A percentile compares a stretch with the other conserved stretches of the same genome.
Evolutionary conservation across 2,113 vertebrate species (phyloP).

Genomic region (Equus przewalskii): DNA sequence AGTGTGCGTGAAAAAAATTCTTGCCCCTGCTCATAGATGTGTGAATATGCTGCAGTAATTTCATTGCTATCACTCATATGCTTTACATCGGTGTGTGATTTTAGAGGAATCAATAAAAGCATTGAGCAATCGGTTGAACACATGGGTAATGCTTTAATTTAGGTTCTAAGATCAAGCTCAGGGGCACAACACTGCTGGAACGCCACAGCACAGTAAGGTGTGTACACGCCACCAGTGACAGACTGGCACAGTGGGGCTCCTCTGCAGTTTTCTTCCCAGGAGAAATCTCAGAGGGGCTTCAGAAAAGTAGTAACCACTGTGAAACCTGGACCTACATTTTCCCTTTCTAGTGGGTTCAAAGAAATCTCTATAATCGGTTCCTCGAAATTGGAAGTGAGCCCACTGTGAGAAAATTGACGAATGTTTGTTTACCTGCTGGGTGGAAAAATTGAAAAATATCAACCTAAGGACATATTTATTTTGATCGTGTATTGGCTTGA

Average conservation of each 20-base stretch:
- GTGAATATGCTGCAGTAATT: neutral
- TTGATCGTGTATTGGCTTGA: conserved; percentile 65
- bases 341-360: conserved; percentile 58
- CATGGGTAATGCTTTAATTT: neutral
- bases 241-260: neutral
- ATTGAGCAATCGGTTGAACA: neutral
- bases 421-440: conserved; percentile 78
- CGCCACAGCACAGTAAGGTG: neutral
- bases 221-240: neutral
- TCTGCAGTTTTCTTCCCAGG: neutral
- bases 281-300: neutral
- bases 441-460: conserved; percentile 79
- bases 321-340: conserved; percentile 18
- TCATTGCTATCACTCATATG: neutral
- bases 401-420: conserved; percentile 71
- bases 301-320: neutral
- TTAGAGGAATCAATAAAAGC: neutral
- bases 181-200: neutral
- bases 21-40: neutral
- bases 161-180: neutral
- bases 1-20: neutral
- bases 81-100: neutral
- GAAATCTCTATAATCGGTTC: conserved; percentile 70
- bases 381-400: conserved; percentile 60
- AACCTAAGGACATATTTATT: conserved; percentile 73